Evolutionary conservation across 2,113 vertebrate species (phyloP).

Genomic region (Ascaphus truei): DNA sequence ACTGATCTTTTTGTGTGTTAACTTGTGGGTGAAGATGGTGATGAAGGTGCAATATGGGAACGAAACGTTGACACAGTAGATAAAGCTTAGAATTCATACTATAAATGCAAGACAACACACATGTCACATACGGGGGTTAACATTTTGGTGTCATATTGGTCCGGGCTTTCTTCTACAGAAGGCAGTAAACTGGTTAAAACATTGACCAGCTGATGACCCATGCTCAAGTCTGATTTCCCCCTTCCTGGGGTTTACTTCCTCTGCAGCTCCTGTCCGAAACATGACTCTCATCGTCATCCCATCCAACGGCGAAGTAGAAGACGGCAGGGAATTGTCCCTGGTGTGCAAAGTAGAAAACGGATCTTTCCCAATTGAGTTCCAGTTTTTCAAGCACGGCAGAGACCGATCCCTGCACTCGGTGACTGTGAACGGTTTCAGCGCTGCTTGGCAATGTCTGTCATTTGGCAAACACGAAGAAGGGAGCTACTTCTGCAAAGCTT

Average conservation of each 20-base stretch:
- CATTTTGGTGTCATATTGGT: too few species aligned
- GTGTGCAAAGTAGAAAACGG: neutral
- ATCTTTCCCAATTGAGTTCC: neutral
- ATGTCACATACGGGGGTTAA: too few species aligned
- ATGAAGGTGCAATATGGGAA: too few species aligned
- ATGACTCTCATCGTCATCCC: neutral
- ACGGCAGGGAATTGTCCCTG: neutral
- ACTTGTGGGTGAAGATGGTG: too few species aligned
- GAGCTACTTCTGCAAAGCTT: slow-evolving; percentile 1
- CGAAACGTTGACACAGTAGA: too few species aligned
- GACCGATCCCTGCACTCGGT: neutral
- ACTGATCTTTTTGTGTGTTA: too few species aligned
- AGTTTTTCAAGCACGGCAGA: neutral
- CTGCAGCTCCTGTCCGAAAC: neutral
- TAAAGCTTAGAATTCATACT: too few species aligned
- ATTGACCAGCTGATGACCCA: neutral
- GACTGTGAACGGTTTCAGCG: too few species aligned
- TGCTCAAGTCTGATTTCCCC: too few species aligned
- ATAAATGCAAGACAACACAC: too few species aligned
- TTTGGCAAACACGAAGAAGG: slow-evolving; percentile 1
- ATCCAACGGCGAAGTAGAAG: neutral
- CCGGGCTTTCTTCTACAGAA: too few species aligned
- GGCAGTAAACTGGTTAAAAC: too few species aligned
- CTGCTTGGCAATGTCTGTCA: accelerated
- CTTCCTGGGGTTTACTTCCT: neutral